These are phyloP conservation scores for Ctenopoma multispine DNA, from an alignment of 2,797 vertebrate genomes.

Conservation along the genomic window DNA sequence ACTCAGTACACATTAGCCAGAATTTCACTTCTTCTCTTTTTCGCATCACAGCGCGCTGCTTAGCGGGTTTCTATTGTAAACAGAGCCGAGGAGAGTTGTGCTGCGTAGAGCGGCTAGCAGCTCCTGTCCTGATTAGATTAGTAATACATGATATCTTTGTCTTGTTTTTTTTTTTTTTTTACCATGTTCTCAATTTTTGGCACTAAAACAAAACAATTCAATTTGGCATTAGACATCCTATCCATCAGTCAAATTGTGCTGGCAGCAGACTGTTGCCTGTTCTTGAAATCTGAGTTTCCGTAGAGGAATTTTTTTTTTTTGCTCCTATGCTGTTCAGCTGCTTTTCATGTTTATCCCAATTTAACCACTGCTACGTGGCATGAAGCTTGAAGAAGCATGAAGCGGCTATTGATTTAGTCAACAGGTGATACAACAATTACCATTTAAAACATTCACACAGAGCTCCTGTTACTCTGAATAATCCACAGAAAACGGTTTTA, in stretches of 20 bases:
- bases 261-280: not conserved
- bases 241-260: slow-evolving; percentile 35
- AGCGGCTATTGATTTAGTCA: not conserved
- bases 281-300: slow-evolving; percentile 8
- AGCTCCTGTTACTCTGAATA: not conserved
- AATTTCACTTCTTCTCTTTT: slow-evolving; percentile 50
- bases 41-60: slow-evolving; percentile 39
- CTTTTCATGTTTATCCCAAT: slow-evolving; percentile 6
- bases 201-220: slow-evolving; percentile 41
- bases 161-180: slow-evolving; percentile 23
- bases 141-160: slow-evolving; percentile 49
- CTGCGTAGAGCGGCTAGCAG: slow-evolving; percentile 34
- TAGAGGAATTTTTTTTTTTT: not conserved
- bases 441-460: not conserved
- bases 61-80: slow-evolving; percentile 46
- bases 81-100: slow-evolving; percentile 29
- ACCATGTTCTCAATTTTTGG: slow-evolving; percentile 31
- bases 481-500: not conserved
- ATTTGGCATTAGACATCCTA: slow-evolving; percentile 17
- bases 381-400: not conserved
- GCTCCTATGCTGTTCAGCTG: not conserved
- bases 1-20: slow-evolving; percentile 52
- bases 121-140: slow-evolving; percentile 48
- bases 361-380: not conserved
- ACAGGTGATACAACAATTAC: slow-evolving; percentile 2